phyloP scores from a whole-genome alignment of 2,113 vertebrate species.

The Thinocorus orbignyianus region DNA sequence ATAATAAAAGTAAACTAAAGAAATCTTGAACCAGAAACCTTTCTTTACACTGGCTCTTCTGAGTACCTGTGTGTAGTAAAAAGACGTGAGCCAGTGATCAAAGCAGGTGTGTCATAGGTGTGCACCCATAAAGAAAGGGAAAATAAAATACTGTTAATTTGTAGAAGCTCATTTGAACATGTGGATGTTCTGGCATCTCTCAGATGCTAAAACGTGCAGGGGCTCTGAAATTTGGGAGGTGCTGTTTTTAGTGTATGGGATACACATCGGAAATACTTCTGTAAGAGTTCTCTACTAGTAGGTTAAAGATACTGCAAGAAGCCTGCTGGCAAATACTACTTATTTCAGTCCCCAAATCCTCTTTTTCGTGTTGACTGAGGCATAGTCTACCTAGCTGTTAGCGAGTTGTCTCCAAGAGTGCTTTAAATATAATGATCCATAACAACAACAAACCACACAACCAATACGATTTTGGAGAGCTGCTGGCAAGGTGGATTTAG shows the following conservation, averaged over 20 bases:
- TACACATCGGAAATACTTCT: neutral
- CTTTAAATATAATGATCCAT: neutral
- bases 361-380: neutral
- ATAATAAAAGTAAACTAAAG: neutral
- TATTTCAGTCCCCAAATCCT: neutral
- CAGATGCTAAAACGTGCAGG: neutral
- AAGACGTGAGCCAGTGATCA: neutral
- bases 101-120: neutral
- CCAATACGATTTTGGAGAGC: neutral
- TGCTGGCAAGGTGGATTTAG: neutral
- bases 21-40: neutral
- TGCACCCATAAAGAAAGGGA: neutral
- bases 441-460: neutral
- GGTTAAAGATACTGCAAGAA: neutral
- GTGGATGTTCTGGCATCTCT: neutral
- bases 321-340: neutral
- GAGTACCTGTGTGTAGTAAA: neutral
- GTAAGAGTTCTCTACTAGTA: neutral
- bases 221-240: neutral
- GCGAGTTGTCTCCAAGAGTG: neutral
- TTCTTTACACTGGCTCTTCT: neutral
- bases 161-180: neutral
- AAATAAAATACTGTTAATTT: neutral
- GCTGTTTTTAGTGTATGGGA: neutral
- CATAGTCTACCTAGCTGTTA: accelerated